Percentiles rank a stretch among this genome's conserved stretches.
Evolutionary conservation across 2,113 vertebrate species (phyloP).

Genomic region (Pedetes capensis): DNA sequence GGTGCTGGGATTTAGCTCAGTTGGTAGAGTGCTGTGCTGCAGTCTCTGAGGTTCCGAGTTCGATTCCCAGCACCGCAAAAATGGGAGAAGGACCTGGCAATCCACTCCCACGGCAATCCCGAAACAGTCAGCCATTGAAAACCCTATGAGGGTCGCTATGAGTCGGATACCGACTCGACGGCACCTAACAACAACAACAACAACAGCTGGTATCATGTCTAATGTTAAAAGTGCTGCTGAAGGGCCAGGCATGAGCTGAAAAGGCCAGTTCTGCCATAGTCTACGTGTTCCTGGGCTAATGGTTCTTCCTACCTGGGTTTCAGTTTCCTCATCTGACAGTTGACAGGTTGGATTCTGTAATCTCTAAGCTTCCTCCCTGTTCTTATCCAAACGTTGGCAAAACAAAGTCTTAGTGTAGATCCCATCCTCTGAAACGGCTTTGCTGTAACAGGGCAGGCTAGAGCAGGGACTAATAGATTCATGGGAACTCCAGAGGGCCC

Average conservation of each 20-base stretch:
- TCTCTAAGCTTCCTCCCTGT: neutral
- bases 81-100: too few species aligned
- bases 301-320: neutral
- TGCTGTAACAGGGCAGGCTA: neutral
- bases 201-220: neutral
- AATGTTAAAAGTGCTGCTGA: neutral
- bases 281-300: too few species aligned
- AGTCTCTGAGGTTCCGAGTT: too few species aligned
- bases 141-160: too few species aligned
- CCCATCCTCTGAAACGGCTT: neutral
- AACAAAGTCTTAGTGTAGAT: neutral
- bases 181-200: too few species aligned
- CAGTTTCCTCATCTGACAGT: neutral
- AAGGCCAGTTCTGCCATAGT: neutral
- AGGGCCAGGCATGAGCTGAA: neutral
- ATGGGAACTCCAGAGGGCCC: neutral
- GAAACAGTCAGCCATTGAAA: too few species aligned
- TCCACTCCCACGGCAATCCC: too few species aligned
- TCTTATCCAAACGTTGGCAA: too few species aligned
- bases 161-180: too few species aligned
- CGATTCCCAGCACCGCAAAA: too few species aligned
- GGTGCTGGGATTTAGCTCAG: rapidly evolving
- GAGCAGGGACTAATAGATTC: neutral
- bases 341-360: neutral
- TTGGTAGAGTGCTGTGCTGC: too few species aligned